phyloP scores from a whole-genome alignment of 2,888 invertebrate species.

The Tetanocera ferruginea region DNA sequence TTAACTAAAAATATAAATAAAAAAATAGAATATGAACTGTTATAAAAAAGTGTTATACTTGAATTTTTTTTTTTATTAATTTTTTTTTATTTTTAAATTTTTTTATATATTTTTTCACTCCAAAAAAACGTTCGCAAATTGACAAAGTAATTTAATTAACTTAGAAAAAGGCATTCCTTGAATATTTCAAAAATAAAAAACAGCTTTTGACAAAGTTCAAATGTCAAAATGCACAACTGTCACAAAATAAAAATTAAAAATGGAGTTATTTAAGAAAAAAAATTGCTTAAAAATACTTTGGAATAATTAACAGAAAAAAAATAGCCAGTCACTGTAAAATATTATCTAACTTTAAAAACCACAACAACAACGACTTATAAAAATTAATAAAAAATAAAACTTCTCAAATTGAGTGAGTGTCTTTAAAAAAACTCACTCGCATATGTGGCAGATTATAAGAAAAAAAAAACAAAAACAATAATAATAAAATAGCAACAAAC shows the following conservation, averaged over 20 bases:
- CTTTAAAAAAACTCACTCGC: too few species aligned
- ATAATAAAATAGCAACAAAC: too few species aligned
- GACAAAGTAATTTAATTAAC: not conserved
- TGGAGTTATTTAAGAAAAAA: too few species aligned
- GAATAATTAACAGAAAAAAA: not conserved
- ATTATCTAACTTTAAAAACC: not conserved
- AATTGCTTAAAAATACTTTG: too few species aligned
- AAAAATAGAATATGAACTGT: not conserved
- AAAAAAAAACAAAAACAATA: too few species aligned
- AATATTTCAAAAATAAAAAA: not conserved
- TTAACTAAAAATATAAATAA: not conserved
- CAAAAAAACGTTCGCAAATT: not conserved
- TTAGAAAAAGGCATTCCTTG: not conserved
- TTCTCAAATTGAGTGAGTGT: too few species aligned
- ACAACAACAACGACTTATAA: not conserved
- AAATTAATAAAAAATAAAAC: too few species aligned
- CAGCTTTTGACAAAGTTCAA: not conserved
- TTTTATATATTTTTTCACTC: not conserved
- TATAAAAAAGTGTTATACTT: conserved; percentile 29
- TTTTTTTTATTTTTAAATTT: not conserved
- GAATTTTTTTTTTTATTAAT: not conserved
- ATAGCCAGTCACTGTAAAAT: not conserved
- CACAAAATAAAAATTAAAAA: not conserved
- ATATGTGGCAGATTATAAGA: too few species aligned
- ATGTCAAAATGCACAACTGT: not conserved